Evolutionary conservation across 53 echinoderm and acorn worm species (phyloP), one percentile per base, ranked within the genome.

Genomic region (Hippasteria phrygiana): DNA sequence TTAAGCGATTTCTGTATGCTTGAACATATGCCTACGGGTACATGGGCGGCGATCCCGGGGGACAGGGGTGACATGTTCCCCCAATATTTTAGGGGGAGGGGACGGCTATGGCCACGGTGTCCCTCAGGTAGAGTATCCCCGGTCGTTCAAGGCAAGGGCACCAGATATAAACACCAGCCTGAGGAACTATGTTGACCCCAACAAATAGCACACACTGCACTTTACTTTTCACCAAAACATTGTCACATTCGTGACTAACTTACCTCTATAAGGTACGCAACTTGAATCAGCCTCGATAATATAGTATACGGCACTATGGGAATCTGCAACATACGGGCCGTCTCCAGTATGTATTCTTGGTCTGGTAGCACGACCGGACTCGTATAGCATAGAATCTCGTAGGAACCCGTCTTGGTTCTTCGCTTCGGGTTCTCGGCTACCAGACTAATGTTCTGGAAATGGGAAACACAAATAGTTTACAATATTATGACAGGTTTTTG

Each of bases 291-390:
- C 24, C 88, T 88, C 18, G 92, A 88, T 41, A 91, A 80, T 37
- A 95, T 94, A 1, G 95, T 90, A 24, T 94, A 91, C 1, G 98
- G 98, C 31, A 98, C 87, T 31, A 95, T 94, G 20, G 98, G 98
- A 20, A 98, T 94, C 88, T 98, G 98, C 16, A 98, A 55, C 95
- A 98, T 95, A 12, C 98, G 78, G 0, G 98, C 93, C 31, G 98
- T 98, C 56, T 94, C 91, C 24, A 98, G 87, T 31, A 94, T 81
- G 84, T 94, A 98, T 67, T 98, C 98, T 43, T 95, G 87, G 20
- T 95, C 94, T 4, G 98, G 98, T 53, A 90, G 74, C 1, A 98
- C 98, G 34, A 93, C 87, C 3, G 95, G 95, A 78, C 98, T 98
- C n/a, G 93, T 93, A 90, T 98, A 98, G 54, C 88, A 84, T 16